Base-by-base conservation (phyloP, 2,888 invertebrate genomes). In the Caenorhabditis drosophilae region DNA sequence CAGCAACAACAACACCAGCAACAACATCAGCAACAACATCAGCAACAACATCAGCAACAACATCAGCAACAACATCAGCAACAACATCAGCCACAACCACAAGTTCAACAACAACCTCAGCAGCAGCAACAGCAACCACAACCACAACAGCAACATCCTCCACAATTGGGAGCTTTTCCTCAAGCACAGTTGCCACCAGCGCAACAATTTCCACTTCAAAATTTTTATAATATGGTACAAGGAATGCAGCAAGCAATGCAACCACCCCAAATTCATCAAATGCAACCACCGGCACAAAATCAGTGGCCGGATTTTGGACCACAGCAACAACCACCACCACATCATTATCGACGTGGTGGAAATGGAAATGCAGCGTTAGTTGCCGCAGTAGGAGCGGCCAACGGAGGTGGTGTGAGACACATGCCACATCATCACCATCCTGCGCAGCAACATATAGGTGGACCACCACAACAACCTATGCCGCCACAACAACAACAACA, bases 61-160 rank as follows among this genome's bases (percentile, higher is more conserved):
- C 25, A 6, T 2, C 44, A 44, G 16, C 25, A 12, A n/a, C 2
- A 12, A 9, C 44, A 31, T 9, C 45, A 27, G 12, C 27, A 16
- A 31, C 45, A 26, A 6, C 45, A 27, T 27, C 31, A 16, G 3
- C 44, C 20, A 26, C 44, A 20, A 4, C 44, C 11, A 7, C 26
- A 25, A 18, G 27, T 27, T 18, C 27, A 45, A 25, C 25, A 23
- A 7, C 44, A 44, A 44, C 44, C 4, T n/a, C 44, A 23, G 11
- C 26, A 25, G 26, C 25, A 23, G 11, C 26, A 11, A 11, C 45
- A 6, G 15, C 31, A n/a, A 16, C 45, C 6, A 7, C 42, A 42
- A 42, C 42, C 22, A n/a, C 38, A 38, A n/a, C n/a, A 7, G 23
- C 45, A 26, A 6, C 45, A 27, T 27, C 31, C 31, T 23, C 44